Percentiles rank a stretch among this genome's conserved stretches.
Conservation (phyloP, 1,140 invertebrate genomes). For the Bombus soroeensis region DNA sequence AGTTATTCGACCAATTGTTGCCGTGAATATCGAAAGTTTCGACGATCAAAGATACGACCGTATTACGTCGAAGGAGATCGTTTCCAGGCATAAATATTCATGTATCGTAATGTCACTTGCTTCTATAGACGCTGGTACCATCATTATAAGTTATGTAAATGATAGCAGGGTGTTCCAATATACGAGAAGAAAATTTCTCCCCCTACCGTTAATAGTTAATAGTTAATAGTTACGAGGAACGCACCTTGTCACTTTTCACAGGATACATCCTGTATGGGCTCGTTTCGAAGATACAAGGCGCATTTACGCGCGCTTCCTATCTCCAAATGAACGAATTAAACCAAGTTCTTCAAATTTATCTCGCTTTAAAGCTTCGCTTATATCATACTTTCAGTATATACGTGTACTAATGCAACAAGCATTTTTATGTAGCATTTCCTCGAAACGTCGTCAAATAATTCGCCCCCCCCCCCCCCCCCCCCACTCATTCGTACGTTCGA, state of each 20-base stretch:
- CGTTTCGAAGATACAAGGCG: not conserved
- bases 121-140: not conserved
- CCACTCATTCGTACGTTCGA: no score
- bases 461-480: no score
- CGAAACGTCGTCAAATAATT: no score
- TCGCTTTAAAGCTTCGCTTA: no score
- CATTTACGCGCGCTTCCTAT: not conserved
- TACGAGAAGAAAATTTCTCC: not conserved
- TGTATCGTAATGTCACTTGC: not conserved
- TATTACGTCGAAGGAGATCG: not conserved
- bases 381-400: accelerated
- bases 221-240: slow-evolving; percentile 2
- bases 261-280: not conserved
- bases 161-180: not conserved
- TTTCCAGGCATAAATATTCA: not conserved
- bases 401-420: accelerated
- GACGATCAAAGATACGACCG: no score
- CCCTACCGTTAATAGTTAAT: slow-evolving; percentile 10
- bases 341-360: no score
- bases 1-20: no score
- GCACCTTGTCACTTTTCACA: not conserved
- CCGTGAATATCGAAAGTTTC: no score
- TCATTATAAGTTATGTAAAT: not conserved
- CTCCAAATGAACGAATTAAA: not conserved
- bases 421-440: accelerated